A percentile compares a stretch with the other conserved stretches of the same genome.
phyloP scores from a whole-genome alignment of 2,797 vertebrate genomes.

The Enteromius fasciolatus region DNA sequence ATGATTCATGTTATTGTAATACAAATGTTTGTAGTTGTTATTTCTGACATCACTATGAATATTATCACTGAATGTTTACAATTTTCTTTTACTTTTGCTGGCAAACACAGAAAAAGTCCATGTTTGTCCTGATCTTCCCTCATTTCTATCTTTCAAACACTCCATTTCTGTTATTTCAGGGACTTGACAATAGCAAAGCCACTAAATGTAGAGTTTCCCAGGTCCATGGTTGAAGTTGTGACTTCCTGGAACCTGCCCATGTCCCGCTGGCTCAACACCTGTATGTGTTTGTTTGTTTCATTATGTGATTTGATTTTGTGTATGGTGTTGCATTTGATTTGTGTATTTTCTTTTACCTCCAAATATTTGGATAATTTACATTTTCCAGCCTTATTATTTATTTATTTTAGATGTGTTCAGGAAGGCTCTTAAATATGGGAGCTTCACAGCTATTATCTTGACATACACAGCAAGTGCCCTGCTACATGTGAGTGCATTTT shows the following conservation, averaged over 20 bases:
- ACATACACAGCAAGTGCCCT: constrained; percentile 90
- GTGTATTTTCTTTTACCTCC: not conserved
- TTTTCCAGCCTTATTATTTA: not conserved
- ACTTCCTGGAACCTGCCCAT: constrained; percentile 94
- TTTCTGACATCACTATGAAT: not conserved
- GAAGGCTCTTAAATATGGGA: constrained; percentile 84
- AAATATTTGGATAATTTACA: not conserved
- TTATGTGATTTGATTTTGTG: not conserved
- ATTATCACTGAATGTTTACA: constrained; percentile 6
- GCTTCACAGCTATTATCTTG: constrained; percentile 87
- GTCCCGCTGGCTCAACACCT: constrained; percentile 90
- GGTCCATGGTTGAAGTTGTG: constrained; percentile 92
- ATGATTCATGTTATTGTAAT: not conserved
- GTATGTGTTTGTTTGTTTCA: constrained; percentile 70
- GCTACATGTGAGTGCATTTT: constrained; percentile 83
- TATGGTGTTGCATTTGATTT: not conserved
- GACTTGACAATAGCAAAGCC: constrained; percentile 86
- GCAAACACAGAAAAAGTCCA: not conserved
- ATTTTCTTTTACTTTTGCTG: not conserved
- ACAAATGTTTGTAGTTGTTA: not conserved
- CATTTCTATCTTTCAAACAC: not conserved
- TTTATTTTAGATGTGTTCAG: constrained; percentile 87
- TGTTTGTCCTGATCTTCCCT: not conserved
- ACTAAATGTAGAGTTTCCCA: constrained; percentile 85
- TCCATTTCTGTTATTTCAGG: constrained; percentile 68